Percentiles rank a stretch among this genome's conserved stretches.
Conservation (phyloP, 2,797 vertebrate genomes). For the Schizopygopsis pylzovi region DNA sequence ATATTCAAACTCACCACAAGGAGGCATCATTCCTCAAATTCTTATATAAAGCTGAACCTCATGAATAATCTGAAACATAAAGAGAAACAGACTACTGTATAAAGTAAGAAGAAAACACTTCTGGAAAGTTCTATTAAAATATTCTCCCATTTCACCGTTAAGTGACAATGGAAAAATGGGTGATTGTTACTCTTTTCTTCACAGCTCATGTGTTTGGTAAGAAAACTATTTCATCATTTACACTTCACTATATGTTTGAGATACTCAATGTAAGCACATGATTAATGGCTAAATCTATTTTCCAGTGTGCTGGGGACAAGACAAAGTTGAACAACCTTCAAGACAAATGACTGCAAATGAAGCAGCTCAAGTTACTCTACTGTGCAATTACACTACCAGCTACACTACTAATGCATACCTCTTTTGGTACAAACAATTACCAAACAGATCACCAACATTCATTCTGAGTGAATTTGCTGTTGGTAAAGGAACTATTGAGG, state of each 20-base stretch:
- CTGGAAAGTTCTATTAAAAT: not conserved
- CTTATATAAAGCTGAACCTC: not conserved
- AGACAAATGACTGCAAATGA: not conserved
- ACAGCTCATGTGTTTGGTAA: not conserved
- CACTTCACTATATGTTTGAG: not conserved
- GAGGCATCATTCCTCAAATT: not conserved
- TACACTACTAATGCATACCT: not conserved
- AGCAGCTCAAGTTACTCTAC: not conserved
- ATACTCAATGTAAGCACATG: too few species aligned
- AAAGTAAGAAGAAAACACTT: not conserved
- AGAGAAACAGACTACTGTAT: not conserved
- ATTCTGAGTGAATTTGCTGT: slow-evolving; percentile 1
- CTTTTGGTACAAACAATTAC: slow-evolving; percentile 50
- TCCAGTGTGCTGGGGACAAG: slow-evolving; percentile 5
- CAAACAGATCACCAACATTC: slow-evolving; percentile 12
- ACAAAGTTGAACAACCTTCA: not conserved
- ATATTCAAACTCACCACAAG: not conserved
- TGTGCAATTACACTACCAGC: not conserved
- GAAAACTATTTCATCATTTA: not conserved
- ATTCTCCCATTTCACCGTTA: not conserved
- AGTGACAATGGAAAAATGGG: not conserved
- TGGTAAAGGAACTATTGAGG: not conserved
- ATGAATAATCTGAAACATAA: not conserved
- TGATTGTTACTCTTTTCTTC: not conserved
- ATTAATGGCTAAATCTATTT: not conserved